Base-by-base conservation (phyloP, 2,888 invertebrate genomes). In the Chalcis sispes region DNA sequence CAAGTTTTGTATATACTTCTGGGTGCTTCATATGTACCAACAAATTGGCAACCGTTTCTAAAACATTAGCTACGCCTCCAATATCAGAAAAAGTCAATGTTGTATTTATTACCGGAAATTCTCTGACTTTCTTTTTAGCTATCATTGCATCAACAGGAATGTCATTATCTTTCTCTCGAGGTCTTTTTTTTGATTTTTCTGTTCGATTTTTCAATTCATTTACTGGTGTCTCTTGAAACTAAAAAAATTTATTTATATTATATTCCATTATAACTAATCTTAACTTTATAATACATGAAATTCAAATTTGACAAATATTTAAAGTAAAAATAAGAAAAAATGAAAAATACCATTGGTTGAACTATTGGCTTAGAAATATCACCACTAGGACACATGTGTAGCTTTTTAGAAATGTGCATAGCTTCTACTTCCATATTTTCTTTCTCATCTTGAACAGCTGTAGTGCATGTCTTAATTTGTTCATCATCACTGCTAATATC, bases 21-120 rank as follows among this genome's bases (percentile, higher is more conserved):
- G 98, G 96, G 84, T 97, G 95, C 83, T 94, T 95, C 88, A 98
- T 93, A 86, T 98, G 97, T 81, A 96, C 90, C 65, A 97, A 89
- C 72, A 96, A 89, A 85, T 94, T 93, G 85, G 94, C 94, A 1
- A 96, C 91, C 81, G 92, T 92, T 88, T 91, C 91, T 20, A 96
- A 90, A 20, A 94, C 92, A 82, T 92, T 92, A 48, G 94, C 93
- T 89, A 94, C 93, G 10, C 97, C 97, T 54, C 96, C 97, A 83
- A 97, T 90, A 87, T 96, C 94, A 62, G 92, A 91, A 85, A 96
- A 95, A 81, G 91, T 93, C 58, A 91, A 89, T 82, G 89, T 90
- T 18, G 87, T 81, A 64, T 89, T 86, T 1, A 87, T 87, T 78
- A 90, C 82, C 59, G 89, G 89, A 10, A 80, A n/a, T 8, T 82